Evolutionary conservation across 2,113 vertebrate species (phyloP).

Genomic region (Xenotilapia leptura): DNA sequence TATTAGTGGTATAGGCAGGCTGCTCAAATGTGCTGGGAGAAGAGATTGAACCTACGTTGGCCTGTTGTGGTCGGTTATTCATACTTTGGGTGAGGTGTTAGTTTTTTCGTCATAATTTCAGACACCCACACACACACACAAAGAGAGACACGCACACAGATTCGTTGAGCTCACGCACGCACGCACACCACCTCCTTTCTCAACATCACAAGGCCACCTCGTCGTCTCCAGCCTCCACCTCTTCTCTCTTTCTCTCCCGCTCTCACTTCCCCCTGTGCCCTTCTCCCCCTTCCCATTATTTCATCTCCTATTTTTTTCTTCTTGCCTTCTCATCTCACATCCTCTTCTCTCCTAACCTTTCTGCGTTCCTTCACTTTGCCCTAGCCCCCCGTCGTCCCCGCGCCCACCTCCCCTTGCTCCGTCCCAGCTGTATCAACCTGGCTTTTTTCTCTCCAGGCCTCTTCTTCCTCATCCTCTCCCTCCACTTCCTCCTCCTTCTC

Average conservation of each 20-base stretch:
- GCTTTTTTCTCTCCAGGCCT: not conserved
- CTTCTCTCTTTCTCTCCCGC: not conserved
- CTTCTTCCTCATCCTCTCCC: conserved; percentile 1
- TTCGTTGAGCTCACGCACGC: not conserved
- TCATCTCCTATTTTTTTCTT: not conserved
- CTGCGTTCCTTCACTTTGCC: conserved; percentile 7
- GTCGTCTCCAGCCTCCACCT: conserved; percentile 25
- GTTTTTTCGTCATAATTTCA: conserved; percentile 59
- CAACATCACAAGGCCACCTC: conserved; percentile 49
- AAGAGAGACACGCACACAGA: not conserved
- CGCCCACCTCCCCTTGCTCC: not conserved
- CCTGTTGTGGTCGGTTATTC: conserved; percentile 62
- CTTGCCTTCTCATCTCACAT: not conserved
- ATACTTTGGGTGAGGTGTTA: conserved; percentile 63
- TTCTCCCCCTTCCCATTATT: conserved; percentile 9
- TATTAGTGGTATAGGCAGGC: conserved; percentile 63
- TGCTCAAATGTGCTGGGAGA: conserved; percentile 40
- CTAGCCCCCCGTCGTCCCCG: not conserved
- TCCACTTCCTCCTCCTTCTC: conserved; percentile 4
- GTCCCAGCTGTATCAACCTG: conserved; percentile 1
- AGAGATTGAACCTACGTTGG: conserved; percentile 59
- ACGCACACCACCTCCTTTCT: conserved; percentile 48
- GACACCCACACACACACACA: conserved; percentile 36
- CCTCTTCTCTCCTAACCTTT: conserved; percentile 26
- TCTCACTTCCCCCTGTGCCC: not conserved